phyloP scores from a whole-genome alignment of 2,113 vertebrate genomes.

The Spizaetus ornatus region DNA sequence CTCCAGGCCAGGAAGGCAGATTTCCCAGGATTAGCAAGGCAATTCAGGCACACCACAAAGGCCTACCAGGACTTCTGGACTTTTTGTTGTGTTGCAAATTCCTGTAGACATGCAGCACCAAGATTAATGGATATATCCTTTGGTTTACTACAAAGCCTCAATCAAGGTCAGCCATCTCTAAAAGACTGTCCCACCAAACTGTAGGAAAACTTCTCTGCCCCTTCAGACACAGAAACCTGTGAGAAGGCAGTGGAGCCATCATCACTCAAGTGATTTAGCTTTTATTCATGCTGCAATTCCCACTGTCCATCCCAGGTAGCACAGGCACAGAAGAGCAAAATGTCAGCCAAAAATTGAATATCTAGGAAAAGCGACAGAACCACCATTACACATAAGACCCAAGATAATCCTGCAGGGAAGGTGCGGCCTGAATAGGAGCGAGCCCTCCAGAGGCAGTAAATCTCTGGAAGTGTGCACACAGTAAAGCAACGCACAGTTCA shows the following conservation, averaged over 20 bases:
- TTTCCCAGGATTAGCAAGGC: not conserved
- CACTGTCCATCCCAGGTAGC: not conserved
- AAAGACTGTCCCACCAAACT: not conserved
- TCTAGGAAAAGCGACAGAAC: not conserved
- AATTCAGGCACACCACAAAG: not conserved
- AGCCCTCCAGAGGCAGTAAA: not conserved
- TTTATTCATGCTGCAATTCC: not conserved
- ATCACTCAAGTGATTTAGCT: not conserved
- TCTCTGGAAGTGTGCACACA: not conserved
- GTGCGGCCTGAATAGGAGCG: fast-evolving
- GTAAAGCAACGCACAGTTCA: not conserved
- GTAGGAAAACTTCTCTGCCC: not conserved
- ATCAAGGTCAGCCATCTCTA: not conserved
- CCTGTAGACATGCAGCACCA: not conserved
- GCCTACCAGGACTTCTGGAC: not conserved
- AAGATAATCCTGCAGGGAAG: not conserved
- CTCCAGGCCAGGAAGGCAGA: not conserved
- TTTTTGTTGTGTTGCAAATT: not conserved
- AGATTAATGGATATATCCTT: not conserved
- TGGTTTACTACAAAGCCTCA: not conserved
- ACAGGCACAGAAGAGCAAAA: not conserved
- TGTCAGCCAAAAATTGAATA: not conserved
- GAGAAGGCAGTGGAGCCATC: not conserved
- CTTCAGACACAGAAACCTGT: not conserved
- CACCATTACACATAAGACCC: not conserved